Base-by-base conservation (phyloP, 2,113 vertebrate species). In the Chrysemys picta region DNA sequence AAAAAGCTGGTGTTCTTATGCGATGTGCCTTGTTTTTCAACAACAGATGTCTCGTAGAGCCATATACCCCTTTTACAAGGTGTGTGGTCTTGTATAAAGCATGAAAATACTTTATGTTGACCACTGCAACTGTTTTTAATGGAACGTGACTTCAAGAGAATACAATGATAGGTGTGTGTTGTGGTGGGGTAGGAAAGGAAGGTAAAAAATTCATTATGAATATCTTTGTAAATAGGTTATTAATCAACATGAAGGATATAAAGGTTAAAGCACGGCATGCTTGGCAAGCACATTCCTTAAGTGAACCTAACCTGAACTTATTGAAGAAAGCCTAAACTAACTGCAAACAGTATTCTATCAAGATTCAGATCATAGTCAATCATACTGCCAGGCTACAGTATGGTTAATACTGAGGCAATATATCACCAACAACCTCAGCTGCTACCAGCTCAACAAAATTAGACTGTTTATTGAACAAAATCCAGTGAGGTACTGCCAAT, bases 291-390 rank as follows among this genome's bases (percentile, higher is more conserved):
- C 94, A 82, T 95, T 96, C 92, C 96, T 95, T 96, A 95, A 95
- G 94, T 95, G 94, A 97, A 96, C 95, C 95, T 97, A 97, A 97
- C 96, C 89, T 88, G 95, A 97, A 95, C 94, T 96, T 97, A 97
- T 96, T 96, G 93, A 97, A 97, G 94, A 93, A 94, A 90, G 88
- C 93, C 95, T 93, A 95, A 92, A 94, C 79, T 93, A 95, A 95
- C 89, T 93, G 93, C 96, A 95, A 96, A 89, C 81, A 22, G 56
- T 95, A 1, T 89, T 96, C 88, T 95, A 93, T 95, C 95, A 96
- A 92, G 93, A 94, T 49, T 62, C 93, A 93, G 75, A 6, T 54
- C 94, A 83, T 57, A 96, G 97, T 95, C 96, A 93, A 95, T 97
- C 95, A 94, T 94, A 69, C 93, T 96, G 96, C 90, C 89, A 97